phyloP scores from a whole-genome alignment of 1,140 invertebrate genomes.

The Pachypeltis micranthus region DNA sequence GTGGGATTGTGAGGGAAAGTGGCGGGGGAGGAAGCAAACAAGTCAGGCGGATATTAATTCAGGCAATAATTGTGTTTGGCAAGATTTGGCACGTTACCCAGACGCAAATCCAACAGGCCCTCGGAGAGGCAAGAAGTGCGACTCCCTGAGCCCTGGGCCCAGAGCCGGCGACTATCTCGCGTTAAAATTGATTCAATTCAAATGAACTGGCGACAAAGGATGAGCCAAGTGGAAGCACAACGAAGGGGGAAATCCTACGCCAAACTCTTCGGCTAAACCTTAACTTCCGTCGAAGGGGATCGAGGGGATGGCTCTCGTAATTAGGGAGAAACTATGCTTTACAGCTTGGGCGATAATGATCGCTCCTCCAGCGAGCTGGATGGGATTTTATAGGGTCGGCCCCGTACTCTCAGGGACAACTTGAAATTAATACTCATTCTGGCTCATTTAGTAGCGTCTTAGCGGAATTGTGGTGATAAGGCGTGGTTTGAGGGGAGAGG shows the following conservation, averaged over 20 bases:
- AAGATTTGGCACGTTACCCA: neutral
- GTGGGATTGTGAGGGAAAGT: neutral
- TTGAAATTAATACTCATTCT: slow-evolving; percentile 20
- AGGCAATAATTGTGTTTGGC: slow-evolving; percentile 12
- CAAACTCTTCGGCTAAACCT: too few species aligned
- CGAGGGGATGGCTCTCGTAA: neutral
- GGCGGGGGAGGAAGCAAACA: neutral
- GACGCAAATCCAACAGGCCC: neutral
- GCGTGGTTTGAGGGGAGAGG: neutral
- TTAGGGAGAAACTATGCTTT: slow-evolving; percentile 16
- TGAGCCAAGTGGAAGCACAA: too few species aligned
- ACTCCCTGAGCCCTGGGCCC: too few species aligned
- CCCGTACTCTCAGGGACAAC: slow-evolving; percentile 13
- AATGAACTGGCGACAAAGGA: slow-evolving; percentile 16
- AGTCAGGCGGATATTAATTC: slow-evolving; percentile 10
- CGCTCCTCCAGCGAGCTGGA: neutral
- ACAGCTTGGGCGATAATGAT: slow-evolving; percentile 14
- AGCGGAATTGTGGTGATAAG: slow-evolving; percentile 18
- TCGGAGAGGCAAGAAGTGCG: neutral
- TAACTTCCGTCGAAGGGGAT: too few species aligned
- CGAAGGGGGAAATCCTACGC: too few species aligned
- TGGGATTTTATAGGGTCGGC: slow-evolving; percentile 1
- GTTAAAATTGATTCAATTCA: slow-evolving; percentile 14
- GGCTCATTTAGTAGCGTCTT: slow-evolving; percentile 21
- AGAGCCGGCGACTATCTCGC: too few species aligned